phyloP scores from a whole-genome alignment of 1,140 invertebrate genomes.

The Teleopsis dalmanni region DNA sequence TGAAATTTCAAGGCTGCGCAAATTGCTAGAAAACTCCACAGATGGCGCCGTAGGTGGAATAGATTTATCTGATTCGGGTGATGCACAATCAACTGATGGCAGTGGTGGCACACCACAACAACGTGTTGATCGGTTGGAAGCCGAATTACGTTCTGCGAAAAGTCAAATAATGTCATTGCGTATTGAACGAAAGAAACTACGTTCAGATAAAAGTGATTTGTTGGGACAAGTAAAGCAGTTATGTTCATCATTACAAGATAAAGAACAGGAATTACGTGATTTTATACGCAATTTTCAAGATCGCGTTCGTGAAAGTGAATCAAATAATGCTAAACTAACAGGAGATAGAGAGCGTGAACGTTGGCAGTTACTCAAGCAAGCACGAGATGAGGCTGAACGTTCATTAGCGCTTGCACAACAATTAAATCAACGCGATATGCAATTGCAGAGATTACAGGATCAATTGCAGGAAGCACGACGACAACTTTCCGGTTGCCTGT shows the following conservation, averaged over 20 bases:
- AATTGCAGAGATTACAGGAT: conserved; percentile 73
- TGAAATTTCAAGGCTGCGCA: conserved; percentile 56
- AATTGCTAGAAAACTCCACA: conserved; percentile 46
- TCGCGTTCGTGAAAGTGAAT: conserved; percentile 47
- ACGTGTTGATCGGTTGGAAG: conserved; percentile 46
- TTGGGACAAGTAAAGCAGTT: conserved; percentile 92
- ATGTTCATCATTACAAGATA: conserved; percentile 87
- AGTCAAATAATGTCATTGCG: conserved; percentile 62
- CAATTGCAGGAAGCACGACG: conserved; percentile 71
- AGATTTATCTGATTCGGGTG: conserved; percentile 24
- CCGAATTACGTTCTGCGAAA: conserved; percentile 53
- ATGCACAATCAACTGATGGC: conserved; percentile 19
- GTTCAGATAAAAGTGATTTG: conserved; percentile 89
- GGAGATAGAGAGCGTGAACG: conserved; percentile 81
- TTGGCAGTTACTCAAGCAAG: conserved; percentile 78
- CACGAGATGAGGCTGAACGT: conserved; percentile 80
- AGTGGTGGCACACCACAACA: conserved; percentile 22
- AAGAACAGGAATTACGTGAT: conserved; percentile 85
- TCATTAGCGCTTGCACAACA: conserved; percentile 77
- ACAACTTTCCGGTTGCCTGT: conserved; percentile 64
- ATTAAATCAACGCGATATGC: conserved; percentile 74
- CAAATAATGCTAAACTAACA: conserved; percentile 60
- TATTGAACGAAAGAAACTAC: conserved; percentile 80
- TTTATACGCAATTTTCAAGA: conserved; percentile 93
- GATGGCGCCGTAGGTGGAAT: conserved; percentile 40